A percentile compares a stretch with the other conserved stretches of the same genome.
These are phyloP conservation scores for Rhea pennata DNA, from an alignment of 2,113 vertebrate species.

Conservation along the genomic window DNA sequence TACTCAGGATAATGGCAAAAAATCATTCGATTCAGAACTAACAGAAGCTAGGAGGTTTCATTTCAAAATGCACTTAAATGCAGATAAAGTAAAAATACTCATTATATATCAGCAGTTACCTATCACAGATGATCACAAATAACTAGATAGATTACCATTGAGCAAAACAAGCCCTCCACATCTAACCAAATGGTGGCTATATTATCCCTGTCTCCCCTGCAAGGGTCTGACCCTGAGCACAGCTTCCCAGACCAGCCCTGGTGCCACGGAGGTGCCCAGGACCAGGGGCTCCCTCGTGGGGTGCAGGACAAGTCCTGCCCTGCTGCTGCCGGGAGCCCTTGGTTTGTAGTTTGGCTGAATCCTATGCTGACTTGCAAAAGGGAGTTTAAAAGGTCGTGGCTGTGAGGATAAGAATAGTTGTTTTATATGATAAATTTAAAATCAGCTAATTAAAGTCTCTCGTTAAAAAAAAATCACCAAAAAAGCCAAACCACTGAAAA, in stretches of 20 bases:
- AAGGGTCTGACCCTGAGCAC: too few relatives aligned
- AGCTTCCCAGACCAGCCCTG: not conserved
- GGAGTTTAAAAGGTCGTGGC: not conserved
- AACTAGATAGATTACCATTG: not conserved
- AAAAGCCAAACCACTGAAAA: not conserved
- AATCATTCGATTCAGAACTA: not conserved
- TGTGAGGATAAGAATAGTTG: not conserved
- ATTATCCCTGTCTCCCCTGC: too few relatives aligned
- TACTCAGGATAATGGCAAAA: not conserved
- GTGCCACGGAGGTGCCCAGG: not conserved
- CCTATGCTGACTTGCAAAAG: not conserved
- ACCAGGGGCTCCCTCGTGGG: not conserved
- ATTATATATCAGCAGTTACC: not conserved
- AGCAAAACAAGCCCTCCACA: not conserved
- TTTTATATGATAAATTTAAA: not conserved
- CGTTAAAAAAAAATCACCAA: not conserved
- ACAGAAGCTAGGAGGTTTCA: not conserved
- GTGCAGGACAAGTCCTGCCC: not conserved
- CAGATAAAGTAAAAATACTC: not conserved
- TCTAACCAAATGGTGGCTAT: not conserved
- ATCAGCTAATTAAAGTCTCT: not conserved
- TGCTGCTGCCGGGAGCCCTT: too few relatives aligned
- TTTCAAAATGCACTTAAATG: not conserved
- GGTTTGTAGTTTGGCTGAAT: not conserved
- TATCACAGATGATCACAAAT: not conserved